These are phyloP conservation scores for Hypsopygia costalis DNA, from an alignment of 2,888 invertebrate genomes.

Conservation along the genomic window DNA sequence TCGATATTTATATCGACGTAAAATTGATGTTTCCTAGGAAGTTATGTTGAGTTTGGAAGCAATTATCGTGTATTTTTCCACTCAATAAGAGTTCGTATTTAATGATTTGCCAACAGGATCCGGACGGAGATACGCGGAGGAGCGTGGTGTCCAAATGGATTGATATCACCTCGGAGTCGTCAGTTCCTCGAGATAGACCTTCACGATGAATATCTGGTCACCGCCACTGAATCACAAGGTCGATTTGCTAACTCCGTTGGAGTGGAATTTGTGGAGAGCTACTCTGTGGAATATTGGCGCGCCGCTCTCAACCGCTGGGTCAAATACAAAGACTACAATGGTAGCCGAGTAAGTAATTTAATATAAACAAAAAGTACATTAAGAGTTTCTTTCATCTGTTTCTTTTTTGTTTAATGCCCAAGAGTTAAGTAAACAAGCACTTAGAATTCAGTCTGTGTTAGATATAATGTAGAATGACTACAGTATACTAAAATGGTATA, in stretches of 20 bases:
- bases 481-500: too few species aligned
- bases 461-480: too few species aligned
- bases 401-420: background rate
- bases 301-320: slow-evolving; percentile 85
- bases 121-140: slow-evolving; percentile 93
- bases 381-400: background rate
- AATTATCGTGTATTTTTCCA: too few species aligned
- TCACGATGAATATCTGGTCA: slow-evolving; percentile 86
- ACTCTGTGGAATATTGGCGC: slow-evolving; percentile 91
- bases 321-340: slow-evolving; percentile 88
- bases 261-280: slow-evolving; percentile 92
- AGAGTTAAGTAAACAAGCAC: background rate
- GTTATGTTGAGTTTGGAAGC: too few species aligned
- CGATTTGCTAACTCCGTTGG: slow-evolving; percentile 95
- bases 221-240: slow-evolving; percentile 93
- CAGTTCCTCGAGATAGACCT: slow-evolving; percentile 93
- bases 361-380: background rate
- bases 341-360: slow-evolving; percentile 83
- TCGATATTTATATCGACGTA: too few species aligned
- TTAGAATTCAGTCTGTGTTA: background rate
- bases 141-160: slow-evolving; percentile 95
- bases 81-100: too few species aligned
- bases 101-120: slow-evolving; percentile 83
- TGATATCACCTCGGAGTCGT: slow-evolving; percentile 86
- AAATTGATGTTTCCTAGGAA: too few species aligned